Percentiles rank a stretch among this genome's conserved stretches.
These are phyloP conservation scores for Brenthis hecate DNA, from an alignment of 2,888 invertebrate species.

Conservation along the genomic window DNA sequence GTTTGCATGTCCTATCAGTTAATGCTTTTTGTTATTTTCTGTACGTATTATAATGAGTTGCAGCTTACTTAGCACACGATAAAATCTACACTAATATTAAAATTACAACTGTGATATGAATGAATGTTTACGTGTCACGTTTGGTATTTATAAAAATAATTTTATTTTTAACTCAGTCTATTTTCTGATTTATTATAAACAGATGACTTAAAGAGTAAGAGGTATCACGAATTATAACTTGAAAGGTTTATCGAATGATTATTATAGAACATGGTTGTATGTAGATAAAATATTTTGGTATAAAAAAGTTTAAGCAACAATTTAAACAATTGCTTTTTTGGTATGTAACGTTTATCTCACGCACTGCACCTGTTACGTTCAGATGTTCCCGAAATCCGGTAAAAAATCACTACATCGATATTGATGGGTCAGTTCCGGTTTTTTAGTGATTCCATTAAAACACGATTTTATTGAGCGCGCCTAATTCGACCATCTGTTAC, in stretches of 20 bases:
- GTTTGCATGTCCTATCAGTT: slow-evolving; percentile 71
- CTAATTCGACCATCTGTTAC: slow-evolving; percentile 53
- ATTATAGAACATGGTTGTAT: background rate
- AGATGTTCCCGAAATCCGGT: slow-evolving; percentile 56
- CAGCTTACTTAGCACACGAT: too few species aligned
- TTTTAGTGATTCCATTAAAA: slow-evolving; percentile 51
- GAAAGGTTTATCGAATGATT: background rate
- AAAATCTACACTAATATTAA: too few species aligned
- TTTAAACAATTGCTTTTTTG: slow-evolving; percentile 31
- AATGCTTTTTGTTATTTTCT: slow-evolving; percentile 44
- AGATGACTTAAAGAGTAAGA: too few species aligned
- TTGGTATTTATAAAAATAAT: too few species aligned
- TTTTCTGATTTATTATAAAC: too few species aligned
- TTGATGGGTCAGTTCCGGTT: slow-evolving; percentile 62
- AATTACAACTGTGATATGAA: too few species aligned
- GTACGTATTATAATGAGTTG: slow-evolving; percentile 35
- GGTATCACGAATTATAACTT: too few species aligned
- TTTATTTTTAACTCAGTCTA: too few species aligned
- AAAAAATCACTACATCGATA: slow-evolving; percentile 59
- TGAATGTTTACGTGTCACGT: too few species aligned
- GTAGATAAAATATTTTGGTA: background rate
- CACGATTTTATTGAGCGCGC: slow-evolving; percentile 50
- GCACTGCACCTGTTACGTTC: slow-evolving; percentile 59
- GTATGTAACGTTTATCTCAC: slow-evolving; percentile 37
- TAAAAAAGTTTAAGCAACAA: slow-evolving; percentile 25